Conservation (phyloP, 2,113 vertebrate genomes). For the Atlantisia rogersi region DNA sequence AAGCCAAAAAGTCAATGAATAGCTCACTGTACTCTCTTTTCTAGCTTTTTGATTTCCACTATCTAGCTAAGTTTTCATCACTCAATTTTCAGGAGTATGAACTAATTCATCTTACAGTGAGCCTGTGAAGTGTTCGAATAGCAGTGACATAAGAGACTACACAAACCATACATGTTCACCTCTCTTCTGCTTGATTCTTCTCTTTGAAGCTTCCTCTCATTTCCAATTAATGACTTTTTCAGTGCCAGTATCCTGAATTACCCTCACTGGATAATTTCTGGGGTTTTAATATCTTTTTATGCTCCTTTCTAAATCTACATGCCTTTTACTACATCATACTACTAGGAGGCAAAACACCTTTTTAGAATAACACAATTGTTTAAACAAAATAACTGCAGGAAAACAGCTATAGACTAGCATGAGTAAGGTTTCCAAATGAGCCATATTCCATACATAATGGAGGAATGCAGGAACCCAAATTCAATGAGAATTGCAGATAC, state of each 20-base stretch:
- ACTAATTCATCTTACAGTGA: background rate
- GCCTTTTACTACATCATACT: background rate
- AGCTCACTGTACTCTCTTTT: background rate
- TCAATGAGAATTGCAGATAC: background rate
- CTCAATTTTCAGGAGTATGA: background rate
- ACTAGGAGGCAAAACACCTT: background rate
- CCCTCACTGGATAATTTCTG: background rate
- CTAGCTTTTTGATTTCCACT: background rate
- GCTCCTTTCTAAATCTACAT: background rate
- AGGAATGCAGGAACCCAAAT: background rate
- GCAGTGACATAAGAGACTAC: background rate
- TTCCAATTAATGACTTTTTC: background rate
- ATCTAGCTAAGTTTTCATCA: background rate
- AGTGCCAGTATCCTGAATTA: background rate
- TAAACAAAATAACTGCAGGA: background rate
- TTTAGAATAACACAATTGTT: background rate
- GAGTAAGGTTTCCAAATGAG: background rate
- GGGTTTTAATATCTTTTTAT: background rate
- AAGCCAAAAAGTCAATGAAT: background rate
- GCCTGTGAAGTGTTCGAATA: background rate
- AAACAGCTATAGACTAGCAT: background rate
- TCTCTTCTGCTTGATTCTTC: background rate
- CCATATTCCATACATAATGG: background rate
- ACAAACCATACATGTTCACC: background rate
- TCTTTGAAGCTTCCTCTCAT: background rate